These are phyloP conservation scores for Anser cygnoides DNA, from an alignment of 2,113 vertebrate genomes.

Conservation along the genomic window DNA sequence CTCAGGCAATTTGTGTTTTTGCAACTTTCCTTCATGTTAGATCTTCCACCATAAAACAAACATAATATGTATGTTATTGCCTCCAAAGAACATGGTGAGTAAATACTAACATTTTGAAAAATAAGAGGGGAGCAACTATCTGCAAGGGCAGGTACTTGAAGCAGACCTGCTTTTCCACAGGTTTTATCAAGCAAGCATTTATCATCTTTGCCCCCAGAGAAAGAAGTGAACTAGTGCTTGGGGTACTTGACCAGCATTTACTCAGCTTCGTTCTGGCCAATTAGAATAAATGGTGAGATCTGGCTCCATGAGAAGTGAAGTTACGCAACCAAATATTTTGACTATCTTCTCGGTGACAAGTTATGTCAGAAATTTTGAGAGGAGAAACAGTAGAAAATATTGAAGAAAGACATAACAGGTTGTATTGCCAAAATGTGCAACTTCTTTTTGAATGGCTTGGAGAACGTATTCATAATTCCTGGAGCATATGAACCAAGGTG, in stretches of 20 bases:
- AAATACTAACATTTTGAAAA: neutral
- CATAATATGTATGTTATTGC: neutral
- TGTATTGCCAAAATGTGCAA: slow-evolving; percentile 8
- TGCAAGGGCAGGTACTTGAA: neutral
- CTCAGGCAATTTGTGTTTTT: neutral
- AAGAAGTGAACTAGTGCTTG: neutral
- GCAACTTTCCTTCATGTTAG: neutral
- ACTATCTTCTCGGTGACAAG: slow-evolving; percentile 40
- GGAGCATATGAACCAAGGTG: neutral
- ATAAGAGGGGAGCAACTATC: neutral
- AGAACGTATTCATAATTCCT: neutral
- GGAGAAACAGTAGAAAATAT: slow-evolving; percentile 64
- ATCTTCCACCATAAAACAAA: neutral
- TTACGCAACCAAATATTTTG: neutral
- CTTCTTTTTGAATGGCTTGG: neutral
- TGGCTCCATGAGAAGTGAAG: neutral
- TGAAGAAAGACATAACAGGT: slow-evolving; percentile 48
- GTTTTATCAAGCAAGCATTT: neutral
- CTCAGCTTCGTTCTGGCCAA: neutral
- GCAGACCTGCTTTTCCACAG: neutral
- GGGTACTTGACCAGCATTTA: neutral
- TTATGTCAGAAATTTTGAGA: slow-evolving; percentile 63
- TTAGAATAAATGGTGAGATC: neutral
- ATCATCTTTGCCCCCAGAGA: neutral
- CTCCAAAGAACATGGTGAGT: neutral